Percentiles rank a stretch among this genome's conserved stretches.
Evolutionary conservation across 2,888 invertebrate genomes (phyloP).

Genomic region (Drosophila helvetica): DNA sequence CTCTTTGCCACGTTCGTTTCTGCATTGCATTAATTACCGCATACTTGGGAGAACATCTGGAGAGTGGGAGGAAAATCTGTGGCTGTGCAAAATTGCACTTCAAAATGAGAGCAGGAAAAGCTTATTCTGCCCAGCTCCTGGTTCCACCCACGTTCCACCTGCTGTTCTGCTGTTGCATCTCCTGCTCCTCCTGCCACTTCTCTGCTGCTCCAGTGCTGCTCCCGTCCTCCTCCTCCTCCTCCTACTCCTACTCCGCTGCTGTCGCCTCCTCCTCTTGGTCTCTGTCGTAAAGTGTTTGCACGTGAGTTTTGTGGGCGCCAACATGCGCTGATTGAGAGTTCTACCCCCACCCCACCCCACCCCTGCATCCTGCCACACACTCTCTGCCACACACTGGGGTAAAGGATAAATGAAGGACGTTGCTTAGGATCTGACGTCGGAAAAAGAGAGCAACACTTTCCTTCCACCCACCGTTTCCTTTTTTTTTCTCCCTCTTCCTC

Average conservation of each 20-base stretch:
- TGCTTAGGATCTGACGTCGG: constrained; percentile 70
- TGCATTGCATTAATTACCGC: constrained; percentile 75
- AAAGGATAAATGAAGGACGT: constrained; percentile 78
- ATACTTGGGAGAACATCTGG: constrained; percentile 58
- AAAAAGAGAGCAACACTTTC: constrained; percentile 45
- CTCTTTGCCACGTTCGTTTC: constrained; percentile 26
- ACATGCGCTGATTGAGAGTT: constrained; percentile 80
- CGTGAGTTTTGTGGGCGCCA: constrained; percentile 74
- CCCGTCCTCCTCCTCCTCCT: neutral
- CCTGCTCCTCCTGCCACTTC: constrained; percentile 8
- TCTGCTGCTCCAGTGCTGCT: neutral
- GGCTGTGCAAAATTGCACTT: constrained; percentile 77
- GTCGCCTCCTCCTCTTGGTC: constrained; percentile 17
- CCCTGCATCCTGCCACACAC: constrained; percentile 5
- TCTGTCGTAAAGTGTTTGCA: constrained; percentile 75
- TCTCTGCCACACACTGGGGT: constrained; percentile 37
- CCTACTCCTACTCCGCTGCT: neutral
- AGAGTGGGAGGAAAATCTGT: constrained; percentile 63
- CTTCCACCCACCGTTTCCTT: constrained; percentile 28
- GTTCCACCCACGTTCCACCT: neutral
- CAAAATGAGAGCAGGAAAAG: constrained; percentile 42
- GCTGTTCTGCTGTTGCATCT: constrained; percentile 25
- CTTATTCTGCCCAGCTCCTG: neutral
- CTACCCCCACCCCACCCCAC: constrained; percentile 25
- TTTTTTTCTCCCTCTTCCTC: constrained; percentile 1